These are phyloP conservation scores for Tenthredo distinguenda DNA, from an alignment of 2,888 invertebrate species.

Conservation along the genomic window DNA sequence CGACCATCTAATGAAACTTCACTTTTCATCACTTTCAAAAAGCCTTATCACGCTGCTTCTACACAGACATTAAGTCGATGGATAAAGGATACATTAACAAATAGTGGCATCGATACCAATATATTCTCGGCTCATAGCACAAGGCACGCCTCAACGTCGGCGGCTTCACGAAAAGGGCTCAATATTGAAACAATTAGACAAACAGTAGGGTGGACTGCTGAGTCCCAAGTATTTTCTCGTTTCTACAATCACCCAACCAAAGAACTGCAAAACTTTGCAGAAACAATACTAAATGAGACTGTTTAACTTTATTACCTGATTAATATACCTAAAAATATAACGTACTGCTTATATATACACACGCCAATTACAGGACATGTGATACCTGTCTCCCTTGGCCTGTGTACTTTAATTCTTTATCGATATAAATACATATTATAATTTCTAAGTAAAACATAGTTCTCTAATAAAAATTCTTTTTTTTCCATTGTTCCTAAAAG, in stretches of 20 bases:
- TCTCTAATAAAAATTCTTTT: background rate
- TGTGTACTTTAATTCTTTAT: too few relatives aligned
- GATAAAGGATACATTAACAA: slow-evolving; percentile 7
- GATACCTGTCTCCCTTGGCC: too few relatives aligned
- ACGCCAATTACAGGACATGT: background rate
- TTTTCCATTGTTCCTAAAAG: too few relatives aligned
- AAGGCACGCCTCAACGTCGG: slow-evolving; percentile 64
- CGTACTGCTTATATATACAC: background rate
- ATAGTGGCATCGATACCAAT: slow-evolving; percentile 61
- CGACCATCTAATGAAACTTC: slow-evolving; percentile 40
- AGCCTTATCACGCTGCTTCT: background rate
- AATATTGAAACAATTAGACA: slow-evolving; percentile 59
- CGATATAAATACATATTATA: too few relatives aligned
- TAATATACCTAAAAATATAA: background rate
- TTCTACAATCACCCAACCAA: slow-evolving; percentile 58
- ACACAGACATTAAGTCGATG: slow-evolving; percentile 51
- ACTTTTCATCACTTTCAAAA: slow-evolving; percentile 51
- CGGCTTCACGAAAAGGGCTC: slow-evolving; percentile 60
- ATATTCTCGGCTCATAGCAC: slow-evolving; percentile 62
- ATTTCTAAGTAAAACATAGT: too few relatives aligned
- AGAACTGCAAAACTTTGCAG: background rate
- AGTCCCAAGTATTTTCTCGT: slow-evolving; percentile 60
- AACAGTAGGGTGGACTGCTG: slow-evolving; percentile 63
- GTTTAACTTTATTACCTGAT: background rate
- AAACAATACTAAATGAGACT: background rate